Evolutionary conservation across 2,113 vertebrate genomes (phyloP).

Genomic region (pig (Sus scrofa)): T2T-Sscrofa CM000826.6:90903001-90903500

Average conservation of each 20-base stretch:
- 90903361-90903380: not conserved
- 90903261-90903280: fast-evolving
- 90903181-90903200: not conserved
- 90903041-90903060: not conserved
- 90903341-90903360: not conserved
- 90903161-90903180: not conserved
- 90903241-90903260: not conserved
- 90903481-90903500: not conserved
- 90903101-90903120: not conserved
- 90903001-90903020: not conserved
- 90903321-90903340: not conserved
- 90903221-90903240: not conserved
- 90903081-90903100: not conserved
- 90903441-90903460: not conserved
- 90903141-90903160: not conserved
- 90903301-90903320: not conserved
- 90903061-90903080: not conserved
- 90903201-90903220: not conserved
- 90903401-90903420: constrained; percentile 25
- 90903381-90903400: not conserved
- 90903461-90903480: not conserved
- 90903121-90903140: not conserved
- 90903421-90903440: not conserved
- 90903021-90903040: not conserved
- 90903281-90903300: not conserved